Percentiles rank a stretch among this genome's conserved stretches.
Conservation (phyloP, 2,888 invertebrate species). For the Lasioglossum pauxillum region DNA sequence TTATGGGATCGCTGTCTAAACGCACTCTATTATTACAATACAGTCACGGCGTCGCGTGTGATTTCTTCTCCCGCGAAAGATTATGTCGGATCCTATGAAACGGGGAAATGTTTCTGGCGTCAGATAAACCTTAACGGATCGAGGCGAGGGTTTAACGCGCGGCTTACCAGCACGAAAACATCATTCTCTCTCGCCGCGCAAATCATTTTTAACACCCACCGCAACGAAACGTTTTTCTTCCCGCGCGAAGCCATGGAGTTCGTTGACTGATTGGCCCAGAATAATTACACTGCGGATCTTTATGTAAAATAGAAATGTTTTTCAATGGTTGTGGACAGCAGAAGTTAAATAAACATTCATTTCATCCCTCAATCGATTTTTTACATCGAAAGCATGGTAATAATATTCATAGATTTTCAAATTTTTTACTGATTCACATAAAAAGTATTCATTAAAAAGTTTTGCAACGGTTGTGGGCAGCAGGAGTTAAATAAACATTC, state of each 20-base stretch:
- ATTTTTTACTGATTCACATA: too few species aligned
- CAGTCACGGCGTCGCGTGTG: slow-evolving; percentile 63
- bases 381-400: too few species aligned
- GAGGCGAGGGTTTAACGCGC: slow-evolving; percentile 37
- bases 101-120: slow-evolving; percentile 62
- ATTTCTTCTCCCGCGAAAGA: slow-evolving; percentile 66
- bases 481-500: too few species aligned
- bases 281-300: too few species aligned
- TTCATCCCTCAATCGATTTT: too few species aligned
- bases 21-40: slow-evolving; percentile 71
- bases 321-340: too few species aligned
- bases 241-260: not conserved
- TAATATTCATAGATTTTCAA: too few species aligned
- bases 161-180: slow-evolving; percentile 18
- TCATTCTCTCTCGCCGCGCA: not conserved
- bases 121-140: slow-evolving; percentile 60
- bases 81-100: slow-evolving; percentile 66
- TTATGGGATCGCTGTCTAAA: slow-evolving; percentile 69
- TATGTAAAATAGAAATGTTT: too few species aligned
- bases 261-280: not conserved
- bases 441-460: too few species aligned
- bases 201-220: slow-evolving; percentile 20
- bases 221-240: not conserved
- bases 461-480: too few species aligned
- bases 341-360: too few species aligned